Conservation (phyloP, 2,888 invertebrate species). For the Hanleya hanleyi region DNA sequence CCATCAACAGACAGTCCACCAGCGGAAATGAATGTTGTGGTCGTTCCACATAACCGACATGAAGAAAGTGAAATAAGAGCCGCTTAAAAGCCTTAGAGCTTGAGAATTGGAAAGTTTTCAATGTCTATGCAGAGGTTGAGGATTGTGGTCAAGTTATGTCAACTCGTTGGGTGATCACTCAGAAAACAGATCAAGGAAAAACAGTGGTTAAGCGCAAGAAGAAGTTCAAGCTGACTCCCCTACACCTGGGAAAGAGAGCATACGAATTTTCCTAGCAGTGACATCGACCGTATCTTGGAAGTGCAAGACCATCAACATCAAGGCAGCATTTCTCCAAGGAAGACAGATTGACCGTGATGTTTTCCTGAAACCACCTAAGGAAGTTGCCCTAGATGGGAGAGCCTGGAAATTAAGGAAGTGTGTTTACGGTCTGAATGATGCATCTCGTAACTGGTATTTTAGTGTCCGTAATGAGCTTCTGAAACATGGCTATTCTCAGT, state of each 20-base stretch:
- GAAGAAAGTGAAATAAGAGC: slow-evolving; percentile 4
- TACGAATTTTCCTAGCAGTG: too few species aligned
- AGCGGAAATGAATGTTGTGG: too few species aligned
- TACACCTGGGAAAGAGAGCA: neutral
- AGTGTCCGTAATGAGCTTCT: slow-evolving; percentile 5
- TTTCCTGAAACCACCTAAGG: neutral
- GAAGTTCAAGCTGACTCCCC: neutral
- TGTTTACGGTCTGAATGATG: slow-evolving; percentile 22
- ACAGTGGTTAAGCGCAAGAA: too few species aligned
- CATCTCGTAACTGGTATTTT: slow-evolving; percentile 11
- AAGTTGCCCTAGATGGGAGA: neutral
- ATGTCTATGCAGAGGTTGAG: too few species aligned
- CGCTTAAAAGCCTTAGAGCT: neutral
- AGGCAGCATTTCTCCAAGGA: neutral
- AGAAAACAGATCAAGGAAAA: too few species aligned
- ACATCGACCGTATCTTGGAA: neutral
- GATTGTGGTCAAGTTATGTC: too few species aligned
- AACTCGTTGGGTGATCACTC: too few species aligned
- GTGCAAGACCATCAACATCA: neutral
- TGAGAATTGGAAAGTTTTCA: too few species aligned
- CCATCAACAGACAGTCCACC: too few species aligned
- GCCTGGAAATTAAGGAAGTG: slow-evolving; percentile 16
- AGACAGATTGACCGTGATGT: neutral
- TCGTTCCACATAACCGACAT: too few species aligned
- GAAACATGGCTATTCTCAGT: neutral